Evolutionary conservation across 2,113 vertebrate genomes (phyloP), one percentile per base, ranked within the genome.

Genomic region (Crotalus horridus): DNA sequence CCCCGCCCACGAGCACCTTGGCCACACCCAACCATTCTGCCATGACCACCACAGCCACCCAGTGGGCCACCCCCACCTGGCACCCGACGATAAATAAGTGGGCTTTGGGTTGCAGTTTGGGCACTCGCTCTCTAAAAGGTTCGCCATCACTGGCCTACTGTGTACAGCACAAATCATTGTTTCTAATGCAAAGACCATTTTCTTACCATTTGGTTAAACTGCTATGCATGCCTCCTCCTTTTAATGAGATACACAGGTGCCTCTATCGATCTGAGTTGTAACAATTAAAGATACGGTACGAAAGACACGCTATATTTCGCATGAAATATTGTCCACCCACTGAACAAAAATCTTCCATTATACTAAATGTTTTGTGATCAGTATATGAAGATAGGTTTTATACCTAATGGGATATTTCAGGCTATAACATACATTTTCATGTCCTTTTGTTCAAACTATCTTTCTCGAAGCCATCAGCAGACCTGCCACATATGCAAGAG

Each of bases 401-500:
- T 55, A 89, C 2, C 11, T 39, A 58, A 58, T 89, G 88, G n/a
- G 33, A 89, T 56, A 56, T 88, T 89, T 23, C 21, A 81, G 20
- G 33, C 3, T 26, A 56, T 39, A 58, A 88, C 89, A 95, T 89
- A 89, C 48, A 89, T 96, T 94, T 89, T 94, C 96, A 96, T 93
- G 89, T 81, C 43, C 13, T 91, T 91, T n/a, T 61, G 56, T 87
- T 46, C 33, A 48, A 24, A 11, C 23, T 87, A 17, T 85, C 11
- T 46, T 17, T 58, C 94, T 21, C 48, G 48, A 56, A 29, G 94
- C 59, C 90, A 91, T 92, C 85, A 93, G 90, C 91, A 93, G 91
- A 89, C 95, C 97, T 94, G 96, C 94, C 51, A 88, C 23, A 88
- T 88, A 54, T 97, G 96, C 55, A 89, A 2, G 2, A 89, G 55